phyloP scores from a whole-genome alignment of 1,140 invertebrate genomes.

The Bombus difficillimus region DNA sequence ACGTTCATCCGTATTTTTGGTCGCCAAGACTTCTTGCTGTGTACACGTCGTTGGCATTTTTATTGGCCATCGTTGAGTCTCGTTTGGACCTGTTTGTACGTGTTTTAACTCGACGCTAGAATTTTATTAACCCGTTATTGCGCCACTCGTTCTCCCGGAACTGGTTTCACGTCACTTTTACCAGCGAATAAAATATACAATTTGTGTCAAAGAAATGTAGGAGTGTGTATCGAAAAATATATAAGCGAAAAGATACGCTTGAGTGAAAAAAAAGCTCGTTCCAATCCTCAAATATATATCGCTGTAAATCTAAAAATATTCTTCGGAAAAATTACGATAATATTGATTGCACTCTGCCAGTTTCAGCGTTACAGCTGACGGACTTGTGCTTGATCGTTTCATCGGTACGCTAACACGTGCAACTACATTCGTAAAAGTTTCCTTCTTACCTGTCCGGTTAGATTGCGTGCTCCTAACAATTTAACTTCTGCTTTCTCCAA shows the following conservation, averaged over 20 bases:
- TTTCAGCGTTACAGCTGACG: too few relatives aligned
- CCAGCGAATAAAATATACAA: too few relatives aligned
- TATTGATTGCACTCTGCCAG: neutral
- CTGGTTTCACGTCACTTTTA: too few relatives aligned
- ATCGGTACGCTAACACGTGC: neutral
- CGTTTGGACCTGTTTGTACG: neutral
- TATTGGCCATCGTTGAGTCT: conserved; percentile 14
- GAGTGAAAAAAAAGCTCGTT: too few relatives aligned
- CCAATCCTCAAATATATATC: too few relatives aligned
- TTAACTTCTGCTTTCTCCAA: neutral
- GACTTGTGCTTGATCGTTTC: neutral
- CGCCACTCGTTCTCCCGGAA: too few relatives aligned
- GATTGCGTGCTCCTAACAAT: neutral
- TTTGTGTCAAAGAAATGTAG: too few relatives aligned
- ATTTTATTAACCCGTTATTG: neutral
- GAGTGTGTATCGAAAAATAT: too few relatives aligned
- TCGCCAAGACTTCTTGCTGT: conserved; percentile 45
- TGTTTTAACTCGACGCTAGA: neutral
- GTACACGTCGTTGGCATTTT: conserved; percentile 18
- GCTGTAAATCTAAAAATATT: too few relatives aligned
- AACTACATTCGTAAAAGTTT: neutral
- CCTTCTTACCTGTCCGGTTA: neutral
- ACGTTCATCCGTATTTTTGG: conserved; percentile 19
- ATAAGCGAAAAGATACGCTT: too few relatives aligned
- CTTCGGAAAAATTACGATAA: neutral